Base-by-base conservation (phyloP, 2,797 vertebrate species). In the Aeoliscus strigatus region DNA sequence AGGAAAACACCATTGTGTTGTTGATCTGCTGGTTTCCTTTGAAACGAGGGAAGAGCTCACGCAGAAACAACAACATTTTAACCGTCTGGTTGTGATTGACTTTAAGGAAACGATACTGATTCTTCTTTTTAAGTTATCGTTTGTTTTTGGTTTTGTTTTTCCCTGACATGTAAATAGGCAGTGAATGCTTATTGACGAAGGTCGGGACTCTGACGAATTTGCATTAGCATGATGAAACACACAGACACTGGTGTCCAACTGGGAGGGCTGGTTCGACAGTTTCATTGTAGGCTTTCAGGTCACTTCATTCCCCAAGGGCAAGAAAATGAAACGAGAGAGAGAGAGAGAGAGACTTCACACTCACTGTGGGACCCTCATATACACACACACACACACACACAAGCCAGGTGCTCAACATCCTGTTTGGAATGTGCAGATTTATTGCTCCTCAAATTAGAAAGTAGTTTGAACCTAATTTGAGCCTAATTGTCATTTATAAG, bases 1-100 rank as follows among this genome's bases (percentile, higher is more conserved):
- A 57, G 63, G 70, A 74, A 81, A 80, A 66, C 66, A 51, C 67
- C 50, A 80, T 80, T 81, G 80, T 82, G 50, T 41, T 46, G 41
- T 21, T 26, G 47, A 62, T 51, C 46, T 51, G 48, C 55, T 2
- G 3, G 45, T 70, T 82, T 79, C 75, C 66, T 64, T 61, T 51
- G 33, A 75, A 70, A 66, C 9, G 1, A 60, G 27, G 66, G 66
- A 54, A 28, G 15, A 46, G 7, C 57, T 39, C 43, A 42, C 27
- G 28, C 39, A 40, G 18, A 33, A 54, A 66, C 59, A 60, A 46
- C 24, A 41, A 41, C 35, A 9, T 27, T 38, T 31, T 14, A 8
- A 36, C 29, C n/a, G 9, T 27, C 43, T 27, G 14, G 4, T 5
- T 31, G 37, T 35, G 55, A 70, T 59, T 63, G 58, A 55, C 14